Base-by-base conservation (phyloP, 1,140 invertebrate species). In the Calycopis cecrops region DNA sequence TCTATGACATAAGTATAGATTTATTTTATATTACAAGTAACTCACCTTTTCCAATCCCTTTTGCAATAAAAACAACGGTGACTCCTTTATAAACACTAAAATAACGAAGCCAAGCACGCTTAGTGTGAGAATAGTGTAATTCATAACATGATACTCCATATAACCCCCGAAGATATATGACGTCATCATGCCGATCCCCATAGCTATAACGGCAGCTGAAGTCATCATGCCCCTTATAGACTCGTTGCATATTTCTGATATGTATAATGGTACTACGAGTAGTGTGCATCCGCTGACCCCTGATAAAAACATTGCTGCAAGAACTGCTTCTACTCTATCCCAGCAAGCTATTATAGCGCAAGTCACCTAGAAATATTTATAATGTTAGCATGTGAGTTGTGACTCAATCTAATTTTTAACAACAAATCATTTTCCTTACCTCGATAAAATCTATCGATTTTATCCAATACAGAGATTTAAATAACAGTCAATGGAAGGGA, bases 111-210 rank as follows among this genome's bases (percentile, higher is more conserved):
- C 71, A 9, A 76, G 12, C 9, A 76, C 49, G 4, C 73, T 70
- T 33, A 76, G 57, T 0, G 60, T 21, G 18, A 85, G 44, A 52
- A 72, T 74, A 1, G 65, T 54, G 21, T 79, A 78, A 14, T 79
- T 68, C 53, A 82, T 69, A 9, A 60, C 55, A 0, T 68, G n/a
- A 33, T 79, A 83, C 1, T 59, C 48, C 35, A 84, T 17, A 14
- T 59, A 64, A 12, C 76, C 76, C 42, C 80, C 82, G 11, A 82
- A 17, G 0, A 72, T 18, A 35, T 85, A 85, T 0, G 79, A 79
- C 0, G 77, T 33, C 40, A 84, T 51, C 0, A 79, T 56, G 0
- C 80, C 80, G 0, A 78, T 44, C 11, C 71, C 72, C 14, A 71
- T 73, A 2, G 59, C 67, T 0, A 73, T 69, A 10, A 80, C 72